Evolutionary conservation across 1,140 invertebrate genomes (phyloP), one percentile per base, ranked within the genome.

Genomic region (Apis florea): DNA sequence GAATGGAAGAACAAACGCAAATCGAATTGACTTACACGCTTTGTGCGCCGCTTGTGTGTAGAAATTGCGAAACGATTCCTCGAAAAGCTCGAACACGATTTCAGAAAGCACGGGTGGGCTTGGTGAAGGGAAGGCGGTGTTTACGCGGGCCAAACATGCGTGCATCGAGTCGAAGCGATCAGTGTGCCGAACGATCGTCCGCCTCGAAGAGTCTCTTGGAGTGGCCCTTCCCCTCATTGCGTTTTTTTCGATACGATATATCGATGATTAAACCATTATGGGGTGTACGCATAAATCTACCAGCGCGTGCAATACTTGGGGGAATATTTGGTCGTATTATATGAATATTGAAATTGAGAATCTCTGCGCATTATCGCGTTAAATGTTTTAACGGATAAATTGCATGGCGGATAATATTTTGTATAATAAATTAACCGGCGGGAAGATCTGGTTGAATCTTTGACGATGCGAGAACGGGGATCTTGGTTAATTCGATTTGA

Each of bases 211-310:
- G 63, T 17, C n/a, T n/a, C n/a, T n/a, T n/a, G n/a, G n/a, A 76
- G 61, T 66, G 73, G 24, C n/a, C 49, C 49, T 67, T 54, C 51
- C 13, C 47, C 53, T 54, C 31, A 77, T 58, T 56, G 58, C 56
- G 51, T 77, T 77, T 77, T 67, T 54, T 63, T 51, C 63, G 56
- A 67, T 77, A 58, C 63, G 56, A 67, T 77, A 67, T 67, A 56
- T 77, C 53, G 74, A 76, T 63, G 61, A 67, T 67, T 77, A 67
- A 77, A 77, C 74, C 49, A 56, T 47, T 77, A 66, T 17, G 3
- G 11, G 15, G 51, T 15, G 15, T 12, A 13, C 26, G 59, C 51
- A 54, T 66, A 76, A 76, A 61, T 75, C 51, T 53, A n/a, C 6
- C 24, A 61, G 10, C 13, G 12, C 21, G 19, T 40, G 40, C n/a